These are phyloP conservation scores for Epinotia nisella DNA, from an alignment of 2,888 invertebrate species.

Conservation along the genomic window DNA sequence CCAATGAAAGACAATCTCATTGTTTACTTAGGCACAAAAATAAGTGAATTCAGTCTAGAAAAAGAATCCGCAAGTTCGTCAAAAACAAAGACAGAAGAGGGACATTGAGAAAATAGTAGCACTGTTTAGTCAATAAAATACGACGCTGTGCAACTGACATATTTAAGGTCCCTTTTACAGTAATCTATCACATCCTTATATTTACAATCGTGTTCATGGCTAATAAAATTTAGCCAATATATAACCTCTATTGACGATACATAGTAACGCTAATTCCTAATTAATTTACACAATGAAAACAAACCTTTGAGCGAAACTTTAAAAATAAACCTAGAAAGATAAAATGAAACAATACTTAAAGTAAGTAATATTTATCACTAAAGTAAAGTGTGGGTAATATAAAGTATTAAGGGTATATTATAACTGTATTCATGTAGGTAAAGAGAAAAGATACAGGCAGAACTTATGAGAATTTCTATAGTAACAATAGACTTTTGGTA, in stretches of 20 bases:
- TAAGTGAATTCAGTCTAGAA: no score
- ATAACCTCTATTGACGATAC: conserved; percentile 56
- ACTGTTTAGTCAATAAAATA: background rate
- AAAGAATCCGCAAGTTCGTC: no score
- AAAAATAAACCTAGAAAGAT: conserved; percentile 36
- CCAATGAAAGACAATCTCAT: no score
- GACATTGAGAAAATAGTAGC: background rate
- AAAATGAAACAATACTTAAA: conserved; percentile 25
- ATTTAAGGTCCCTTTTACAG: conserved; percentile 16
- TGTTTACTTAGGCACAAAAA: no score
- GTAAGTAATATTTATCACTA: conserved; percentile 13
- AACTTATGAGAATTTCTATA: background rate
- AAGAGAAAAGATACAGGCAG: background rate
- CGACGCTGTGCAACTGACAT: background rate
- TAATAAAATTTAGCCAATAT: conserved; percentile 78
- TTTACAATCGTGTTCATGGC: conserved; percentile 58
- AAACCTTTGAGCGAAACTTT: conserved; percentile 54
- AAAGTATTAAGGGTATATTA: conserved; percentile 21
- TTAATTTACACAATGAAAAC: conserved; percentile 46
- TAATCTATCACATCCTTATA: conserved; percentile 23
- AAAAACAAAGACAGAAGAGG: background rate
- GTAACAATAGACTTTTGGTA: background rate
- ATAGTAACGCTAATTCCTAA: conserved; percentile 42
- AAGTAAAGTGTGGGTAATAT: conserved; percentile 7
- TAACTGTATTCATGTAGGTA: conserved; percentile 4